Evolutionary conservation across 2,113 vertebrate species (phyloP).

Genomic region (Garra rufa): DNA sequence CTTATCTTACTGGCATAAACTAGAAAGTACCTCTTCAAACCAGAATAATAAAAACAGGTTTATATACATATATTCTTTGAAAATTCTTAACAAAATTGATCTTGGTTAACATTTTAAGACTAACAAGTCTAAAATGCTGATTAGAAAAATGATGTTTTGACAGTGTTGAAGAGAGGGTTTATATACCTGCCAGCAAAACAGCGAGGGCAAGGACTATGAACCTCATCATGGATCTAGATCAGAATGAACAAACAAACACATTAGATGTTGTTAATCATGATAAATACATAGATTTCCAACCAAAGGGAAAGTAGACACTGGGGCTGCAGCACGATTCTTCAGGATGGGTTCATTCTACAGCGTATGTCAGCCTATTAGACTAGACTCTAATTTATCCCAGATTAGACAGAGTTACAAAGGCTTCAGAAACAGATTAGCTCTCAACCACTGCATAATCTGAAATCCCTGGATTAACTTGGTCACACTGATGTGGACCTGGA

Average conservation of each 20-base stretch:
- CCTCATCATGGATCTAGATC: slow-evolving; percentile 75
- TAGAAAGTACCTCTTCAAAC: background rate
- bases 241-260: background rate
- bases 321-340: background rate
- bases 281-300: background rate
- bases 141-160: too few relatives aligned
- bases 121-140: background rate
- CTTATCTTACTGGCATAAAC: background rate
- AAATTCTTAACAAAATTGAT: background rate
- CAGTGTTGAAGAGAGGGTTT: background rate
- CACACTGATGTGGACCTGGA: background rate
- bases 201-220: slow-evolving; percentile 71
- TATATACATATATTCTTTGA: background rate
- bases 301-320: background rate
- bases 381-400: slow-evolving; percentile 54
- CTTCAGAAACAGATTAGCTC: slow-evolving; percentile 55
- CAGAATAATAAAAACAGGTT: too few relatives aligned
- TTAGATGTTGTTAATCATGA: slow-evolving; percentile 4
- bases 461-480: slow-evolving; percentile 45
- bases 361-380: slow-evolving; percentile 49
- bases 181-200: slow-evolving; percentile 76
- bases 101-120: background rate
- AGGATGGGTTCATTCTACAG: background rate
- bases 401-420: slow-evolving; percentile 53
- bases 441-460: slow-evolving; percentile 19